Conservation (phyloP, 2,888 invertebrate species). For the Ophion costatus region DNA sequence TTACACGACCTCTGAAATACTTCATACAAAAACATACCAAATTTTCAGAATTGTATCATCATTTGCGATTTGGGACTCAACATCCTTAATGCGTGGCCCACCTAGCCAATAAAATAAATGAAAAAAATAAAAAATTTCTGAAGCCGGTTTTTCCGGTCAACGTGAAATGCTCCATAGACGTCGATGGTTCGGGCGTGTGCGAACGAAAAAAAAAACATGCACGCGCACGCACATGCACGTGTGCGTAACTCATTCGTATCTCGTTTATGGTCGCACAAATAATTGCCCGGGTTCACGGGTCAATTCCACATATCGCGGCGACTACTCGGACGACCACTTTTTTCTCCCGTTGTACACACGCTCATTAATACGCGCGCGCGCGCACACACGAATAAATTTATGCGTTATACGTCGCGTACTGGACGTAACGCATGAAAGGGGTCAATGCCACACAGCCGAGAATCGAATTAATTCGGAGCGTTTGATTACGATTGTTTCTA, state of each 20-base stretch:
- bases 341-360: conserved; percentile 2
- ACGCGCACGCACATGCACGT: not conserved
- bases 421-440: conserved; percentile 1
- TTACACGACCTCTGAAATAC: too few species aligned
- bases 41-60: too few species aligned
- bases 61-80: too few species aligned
- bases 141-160: too few species aligned
- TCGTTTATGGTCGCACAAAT: conserved; percentile 20
- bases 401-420: not conserved
- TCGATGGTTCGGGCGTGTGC: conserved; percentile 8
- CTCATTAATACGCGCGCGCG: not conserved
- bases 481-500: conserved; percentile 3
- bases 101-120: too few species aligned
- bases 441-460: conserved; percentile 29
- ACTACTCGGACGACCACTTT: conserved; percentile 12
- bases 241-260: conserved; percentile 22
- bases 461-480: conserved; percentile 20
- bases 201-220: not conserved
- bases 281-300: conserved; percentile 40
- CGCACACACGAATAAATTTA: not conserved
- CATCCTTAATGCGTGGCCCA: too few species aligned
- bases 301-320: conserved; percentile 27
- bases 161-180: not conserved
- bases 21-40: too few species aligned
- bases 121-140: too few species aligned